Conservation (phyloP, 37 sponge, comb jelly and placozoan species). For the Oopsacas minuta region DNA sequence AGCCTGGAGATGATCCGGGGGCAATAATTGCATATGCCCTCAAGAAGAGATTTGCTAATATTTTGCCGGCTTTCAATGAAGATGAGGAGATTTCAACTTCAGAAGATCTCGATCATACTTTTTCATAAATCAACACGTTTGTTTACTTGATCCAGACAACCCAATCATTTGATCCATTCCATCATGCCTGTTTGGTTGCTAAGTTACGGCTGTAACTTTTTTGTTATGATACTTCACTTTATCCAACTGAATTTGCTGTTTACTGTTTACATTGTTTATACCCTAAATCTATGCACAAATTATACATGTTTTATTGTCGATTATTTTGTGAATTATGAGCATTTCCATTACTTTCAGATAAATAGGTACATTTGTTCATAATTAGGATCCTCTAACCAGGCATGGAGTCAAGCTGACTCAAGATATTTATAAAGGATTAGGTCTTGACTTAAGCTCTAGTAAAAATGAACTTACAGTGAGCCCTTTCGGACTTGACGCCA, state of each 20-base stretch:
- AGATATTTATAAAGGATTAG: no score
- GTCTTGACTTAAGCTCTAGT: no score
- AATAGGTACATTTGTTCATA: no score
- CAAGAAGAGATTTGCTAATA: neutral
- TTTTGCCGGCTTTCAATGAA: neutral
- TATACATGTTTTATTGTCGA: neutral
- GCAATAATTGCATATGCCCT: neutral
- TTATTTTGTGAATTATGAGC: conserved; percentile 5
- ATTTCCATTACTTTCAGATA: neutral
- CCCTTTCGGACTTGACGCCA: no score
- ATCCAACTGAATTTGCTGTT: no score
- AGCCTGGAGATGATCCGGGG: neutral
- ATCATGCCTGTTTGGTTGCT: neutral
- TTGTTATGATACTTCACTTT: no score
- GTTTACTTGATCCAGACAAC: neutral
- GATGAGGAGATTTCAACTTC: neutral
- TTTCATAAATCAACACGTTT: neutral
- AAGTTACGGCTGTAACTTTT: neutral
- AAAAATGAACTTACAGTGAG: no score
- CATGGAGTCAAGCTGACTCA: no score
- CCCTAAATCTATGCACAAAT: neutral
- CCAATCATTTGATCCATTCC: neutral
- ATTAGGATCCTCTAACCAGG: no score
- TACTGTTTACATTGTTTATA: conserved; percentile 11
- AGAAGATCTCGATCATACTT: neutral